Evolutionary conservation across 1,140 invertebrate genomes (phyloP).

Genomic region (Dryas iulia): DNA sequence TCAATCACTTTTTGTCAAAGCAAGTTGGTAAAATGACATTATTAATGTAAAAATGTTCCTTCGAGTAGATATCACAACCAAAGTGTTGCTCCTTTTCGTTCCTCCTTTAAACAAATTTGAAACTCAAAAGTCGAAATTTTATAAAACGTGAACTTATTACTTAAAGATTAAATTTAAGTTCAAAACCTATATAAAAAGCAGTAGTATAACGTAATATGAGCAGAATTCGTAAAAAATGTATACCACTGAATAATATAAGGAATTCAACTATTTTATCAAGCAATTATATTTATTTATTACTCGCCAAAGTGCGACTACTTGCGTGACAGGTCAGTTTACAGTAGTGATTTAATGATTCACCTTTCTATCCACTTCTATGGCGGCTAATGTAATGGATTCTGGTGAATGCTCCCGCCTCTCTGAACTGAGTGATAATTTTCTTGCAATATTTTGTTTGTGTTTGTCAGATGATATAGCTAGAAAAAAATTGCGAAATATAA

Average conservation of each 20-base stretch:
- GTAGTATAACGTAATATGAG: too few relatives aligned
- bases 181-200: too few relatives aligned
- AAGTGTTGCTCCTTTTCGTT: too few relatives aligned
- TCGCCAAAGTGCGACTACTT: not conserved
- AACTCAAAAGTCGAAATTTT: too few relatives aligned
- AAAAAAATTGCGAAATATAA: conserved; percentile 14
- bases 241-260: not conserved
- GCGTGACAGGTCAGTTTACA: not conserved
- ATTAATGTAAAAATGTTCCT: too few relatives aligned
- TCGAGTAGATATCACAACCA: too few relatives aligned
- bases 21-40: too few relatives aligned
- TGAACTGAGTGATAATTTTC: conserved; percentile 45
- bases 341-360: conserved; percentile 28
- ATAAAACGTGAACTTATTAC: too few relatives aligned
- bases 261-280: not conserved
- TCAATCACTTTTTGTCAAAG: too few relatives aligned
- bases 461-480: conserved; percentile 48
- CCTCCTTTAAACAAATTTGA: too few relatives aligned
- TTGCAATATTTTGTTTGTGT: conserved; percentile 43
- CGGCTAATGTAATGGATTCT: conserved; percentile 45
- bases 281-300: not conserved
- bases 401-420: conserved; percentile 46
- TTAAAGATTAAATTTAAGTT: too few relatives aligned
- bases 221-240: too few relatives aligned
- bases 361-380: conserved; percentile 48